Conservation (phyloP, 2,888 invertebrate species). For the Mantis religiosa region DNA sequence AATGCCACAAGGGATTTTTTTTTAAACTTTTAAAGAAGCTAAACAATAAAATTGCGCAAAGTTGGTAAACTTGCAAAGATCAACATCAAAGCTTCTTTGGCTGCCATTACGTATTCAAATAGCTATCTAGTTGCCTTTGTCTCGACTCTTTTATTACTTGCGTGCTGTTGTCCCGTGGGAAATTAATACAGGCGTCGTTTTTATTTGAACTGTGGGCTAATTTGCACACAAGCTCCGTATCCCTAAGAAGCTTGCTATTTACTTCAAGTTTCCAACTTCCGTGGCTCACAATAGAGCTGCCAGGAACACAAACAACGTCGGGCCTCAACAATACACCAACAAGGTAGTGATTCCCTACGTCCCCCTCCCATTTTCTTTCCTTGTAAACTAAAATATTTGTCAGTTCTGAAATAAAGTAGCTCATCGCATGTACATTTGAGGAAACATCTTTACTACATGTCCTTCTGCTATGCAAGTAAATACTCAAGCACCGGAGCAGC, state of each 20-base stretch:
- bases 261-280: neutral
- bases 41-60: no score
- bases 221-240: neutral
- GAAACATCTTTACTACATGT: no score
- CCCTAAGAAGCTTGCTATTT: neutral
- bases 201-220: neutral
- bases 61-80: neutral
- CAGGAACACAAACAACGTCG: neutral
- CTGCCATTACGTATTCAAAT: neutral
- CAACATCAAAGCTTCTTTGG: neutral
- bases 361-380: neutral
- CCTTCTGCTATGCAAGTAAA: no score
- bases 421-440: no score
- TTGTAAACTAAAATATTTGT: neutral
- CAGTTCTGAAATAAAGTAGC: neutral
- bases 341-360: neutral
- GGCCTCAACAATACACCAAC: neutral
- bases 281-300: neutral
- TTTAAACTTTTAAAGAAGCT: no score
- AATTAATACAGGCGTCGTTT: neutral
- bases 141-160: neutral
- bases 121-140: neutral
- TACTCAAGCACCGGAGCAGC: no score
- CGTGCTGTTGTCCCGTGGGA: neutral
- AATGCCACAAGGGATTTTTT: no score